Evolutionary conservation across 2,113 vertebrate species (phyloP), one percentile per base, ranked within the genome.

Genomic region (Lota lota): DNA sequence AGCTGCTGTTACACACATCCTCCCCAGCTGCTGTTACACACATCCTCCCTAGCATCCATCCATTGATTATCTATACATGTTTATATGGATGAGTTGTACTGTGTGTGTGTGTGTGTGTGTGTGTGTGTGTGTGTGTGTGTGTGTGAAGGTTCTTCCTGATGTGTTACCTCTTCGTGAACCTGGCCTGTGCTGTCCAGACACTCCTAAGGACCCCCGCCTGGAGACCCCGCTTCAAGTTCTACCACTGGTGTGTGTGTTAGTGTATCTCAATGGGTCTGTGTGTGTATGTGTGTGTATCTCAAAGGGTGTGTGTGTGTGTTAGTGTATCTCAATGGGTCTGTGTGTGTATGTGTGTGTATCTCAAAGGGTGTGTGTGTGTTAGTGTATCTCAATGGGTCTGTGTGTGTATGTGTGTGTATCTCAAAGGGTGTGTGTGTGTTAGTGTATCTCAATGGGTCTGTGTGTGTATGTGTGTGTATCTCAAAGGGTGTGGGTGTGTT

Each of bases 81-180:
- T n/a, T n/a, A n/a, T n/a, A n/a, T n/a, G n/a, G 58, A 18, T 59
- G 12, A 19, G 64, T 22, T 66, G 21, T 28, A n/a, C 7, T 66
- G 21, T 66, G 21, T 66, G 22, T 28, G 54, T 67, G 66, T 60
- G n/a, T 69, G 36, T 24, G 21, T 61, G 59, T 60, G 36, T 61
- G 63, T 71, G 22, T 64, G 22, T 59, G 22, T 66, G 57, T 67
- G 24, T 40, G 6, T 2, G 4, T 67, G 59, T 70, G 16, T 72
- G 21, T 66, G 0, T 61, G 58, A 87, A 97, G 96, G 95, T 98
- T 98, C 85, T 99, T 98, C 86, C 93, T 98, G 67, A 99, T 99
- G 97, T 99, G 96, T 79, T 99, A 98, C 78, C 90, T 99, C 83
- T 98, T 98, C 78, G 96, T 99, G 66, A 99, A 99, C 88, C 85